Evolutionary conservation across 1,140 invertebrate genomes (phyloP).

Genomic region (Caenorhabditis inopinata): DNA sequence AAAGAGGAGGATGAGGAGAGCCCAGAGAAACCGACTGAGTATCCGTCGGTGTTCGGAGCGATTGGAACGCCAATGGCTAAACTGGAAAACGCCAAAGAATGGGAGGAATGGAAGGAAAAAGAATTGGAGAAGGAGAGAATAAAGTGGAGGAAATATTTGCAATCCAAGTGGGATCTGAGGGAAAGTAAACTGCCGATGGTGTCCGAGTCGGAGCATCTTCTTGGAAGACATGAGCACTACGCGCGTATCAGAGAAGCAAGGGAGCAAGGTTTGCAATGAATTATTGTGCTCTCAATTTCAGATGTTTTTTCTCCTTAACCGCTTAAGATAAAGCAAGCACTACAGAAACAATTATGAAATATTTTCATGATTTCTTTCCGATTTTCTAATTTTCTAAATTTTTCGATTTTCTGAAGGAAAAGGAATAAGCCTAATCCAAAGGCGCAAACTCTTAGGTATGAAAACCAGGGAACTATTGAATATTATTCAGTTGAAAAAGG

Average conservation of each 20-base stretch:
- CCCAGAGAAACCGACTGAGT: neutral
- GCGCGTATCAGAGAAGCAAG: neutral
- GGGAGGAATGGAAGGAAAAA: slow-evolving; percentile 17
- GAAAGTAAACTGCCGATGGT: neutral
- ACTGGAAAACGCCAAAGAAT: neutral
- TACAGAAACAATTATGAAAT: too few relatives aligned
- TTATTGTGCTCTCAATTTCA: too few relatives aligned
- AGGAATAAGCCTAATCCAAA: too few relatives aligned
- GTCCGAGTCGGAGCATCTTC: neutral
- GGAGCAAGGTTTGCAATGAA: neutral
- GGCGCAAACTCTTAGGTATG: too few relatives aligned
- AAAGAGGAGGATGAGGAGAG: neutral
- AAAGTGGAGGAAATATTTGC: slow-evolving; percentile 10
- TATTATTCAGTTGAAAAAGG: neutral
- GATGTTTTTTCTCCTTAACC: too few relatives aligned
- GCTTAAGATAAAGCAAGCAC: too few relatives aligned
- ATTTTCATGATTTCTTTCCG: too few relatives aligned
- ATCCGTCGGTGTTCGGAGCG: slow-evolving; percentile 5
- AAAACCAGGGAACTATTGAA: too few relatives aligned
- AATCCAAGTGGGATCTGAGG: neutral
- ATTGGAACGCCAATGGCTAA: slow-evolving; percentile 17
- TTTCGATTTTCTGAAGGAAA: too few relatives aligned
- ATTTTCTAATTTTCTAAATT: too few relatives aligned
- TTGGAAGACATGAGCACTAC: neutral
- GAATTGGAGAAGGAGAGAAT: neutral